These are phyloP conservation scores for Pseudomugil tenellus DNA, from an alignment of 2,797 vertebrate genomes.

Conservation along the genomic window DNA sequence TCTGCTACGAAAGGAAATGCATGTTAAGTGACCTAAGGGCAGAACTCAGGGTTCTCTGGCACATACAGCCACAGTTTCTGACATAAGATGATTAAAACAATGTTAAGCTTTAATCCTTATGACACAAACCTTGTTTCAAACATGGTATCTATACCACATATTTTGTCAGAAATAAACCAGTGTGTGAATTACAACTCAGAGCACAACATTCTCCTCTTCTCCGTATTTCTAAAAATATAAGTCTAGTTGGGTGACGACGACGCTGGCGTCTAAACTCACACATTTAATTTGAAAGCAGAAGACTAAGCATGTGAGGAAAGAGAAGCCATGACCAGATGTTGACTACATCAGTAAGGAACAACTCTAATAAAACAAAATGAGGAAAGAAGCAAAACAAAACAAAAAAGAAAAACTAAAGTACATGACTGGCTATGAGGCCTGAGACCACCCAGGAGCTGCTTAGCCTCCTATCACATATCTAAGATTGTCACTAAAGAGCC, in stretches of 20 bases:
- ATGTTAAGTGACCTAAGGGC: neutral
- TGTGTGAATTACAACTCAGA: neutral
- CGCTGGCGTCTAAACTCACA: neutral
- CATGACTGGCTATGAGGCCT: constrained; percentile 54
- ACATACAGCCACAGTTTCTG: neutral
- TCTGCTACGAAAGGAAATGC: constrained; percentile 14
- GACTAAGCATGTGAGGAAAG: constrained; percentile 23
- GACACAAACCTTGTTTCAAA: neutral
- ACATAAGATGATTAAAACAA: neutral
- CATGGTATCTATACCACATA: too few relatives aligned
- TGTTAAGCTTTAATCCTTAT: neutral
- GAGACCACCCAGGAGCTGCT: constrained; percentile 75
- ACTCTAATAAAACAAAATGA: constrained; percentile 36
- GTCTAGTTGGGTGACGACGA: constrained; percentile 1
- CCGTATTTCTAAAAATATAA: neutral
- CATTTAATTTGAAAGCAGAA: constrained; percentile 2
- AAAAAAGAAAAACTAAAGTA: constrained; percentile 68
- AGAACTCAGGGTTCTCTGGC: neutral
- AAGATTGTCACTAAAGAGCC: constrained; percentile 26
- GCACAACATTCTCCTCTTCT: neutral
- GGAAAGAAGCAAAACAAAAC: constrained; percentile 52
- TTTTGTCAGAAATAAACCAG: neutral
- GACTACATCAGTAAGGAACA: constrained; percentile 67
- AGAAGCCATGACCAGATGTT: constrained; percentile 72
- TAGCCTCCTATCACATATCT: constrained; percentile 58